These are phyloP conservation scores for Lagopus muta DNA, from an alignment of 2,113 vertebrate species.

Conservation along the genomic window DNA sequence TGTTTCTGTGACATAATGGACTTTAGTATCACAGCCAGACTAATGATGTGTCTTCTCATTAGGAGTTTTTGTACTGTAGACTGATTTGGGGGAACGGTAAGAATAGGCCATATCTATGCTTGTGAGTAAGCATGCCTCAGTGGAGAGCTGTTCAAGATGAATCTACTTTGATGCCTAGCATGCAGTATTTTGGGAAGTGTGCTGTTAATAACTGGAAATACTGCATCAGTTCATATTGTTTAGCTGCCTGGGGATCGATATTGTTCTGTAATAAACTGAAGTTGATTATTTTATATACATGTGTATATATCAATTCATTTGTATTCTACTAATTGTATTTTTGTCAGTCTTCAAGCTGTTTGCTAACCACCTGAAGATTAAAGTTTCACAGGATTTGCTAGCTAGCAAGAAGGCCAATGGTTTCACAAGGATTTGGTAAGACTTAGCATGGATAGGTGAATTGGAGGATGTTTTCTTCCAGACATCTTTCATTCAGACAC, in stretches of 20 bases:
- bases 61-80: background rate
- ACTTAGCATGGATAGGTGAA: background rate
- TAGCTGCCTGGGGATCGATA: background rate
- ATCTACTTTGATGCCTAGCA: background rate
- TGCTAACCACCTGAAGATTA: background rate
- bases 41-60: background rate
- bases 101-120: background rate
- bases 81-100: background rate
- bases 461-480: background rate
- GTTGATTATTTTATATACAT: background rate
- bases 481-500: background rate
- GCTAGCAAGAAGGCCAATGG: background rate
- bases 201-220: background rate
- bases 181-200: background rate
- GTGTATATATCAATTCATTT: background rate
- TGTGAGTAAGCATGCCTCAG: background rate
- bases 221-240: background rate
- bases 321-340: conserved; percentile 2
- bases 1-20: background rate
- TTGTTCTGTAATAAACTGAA: background rate
- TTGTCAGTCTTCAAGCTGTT: background rate
- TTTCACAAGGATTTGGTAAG: background rate
- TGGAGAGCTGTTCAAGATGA: background rate
- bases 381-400: background rate
- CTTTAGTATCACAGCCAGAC: background rate